Evolutionary conservation across 1,140 invertebrate genomes (phyloP).

Genomic region (Dendrolimus punctatus): DNA sequence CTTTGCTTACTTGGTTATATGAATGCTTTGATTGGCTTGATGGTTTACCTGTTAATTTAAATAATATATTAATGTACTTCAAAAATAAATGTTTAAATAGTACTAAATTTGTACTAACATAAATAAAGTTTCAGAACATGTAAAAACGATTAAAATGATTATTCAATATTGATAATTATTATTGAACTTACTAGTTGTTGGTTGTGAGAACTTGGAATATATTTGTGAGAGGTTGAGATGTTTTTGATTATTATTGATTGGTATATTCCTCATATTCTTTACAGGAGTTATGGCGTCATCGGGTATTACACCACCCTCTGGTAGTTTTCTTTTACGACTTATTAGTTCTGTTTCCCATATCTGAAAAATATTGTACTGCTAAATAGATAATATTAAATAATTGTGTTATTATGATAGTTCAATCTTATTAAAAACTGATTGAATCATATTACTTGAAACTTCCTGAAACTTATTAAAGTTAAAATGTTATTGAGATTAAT

Average conservation of each 20-base stretch:
- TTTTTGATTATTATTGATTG: conserved; percentile 57
- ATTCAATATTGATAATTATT: background rate
- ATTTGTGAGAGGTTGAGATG: conserved; percentile 67
- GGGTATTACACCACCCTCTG: conserved; percentile 38
- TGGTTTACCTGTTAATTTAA: conserved; percentile 46
- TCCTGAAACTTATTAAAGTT: no score
- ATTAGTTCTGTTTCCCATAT: conserved; percentile 58
- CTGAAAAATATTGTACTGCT: conserved; percentile 20
- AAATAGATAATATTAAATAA: no score
- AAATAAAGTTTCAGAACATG: no score
- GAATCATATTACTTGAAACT: no score
- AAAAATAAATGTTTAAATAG: conserved; percentile 4
- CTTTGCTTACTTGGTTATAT: conserved; percentile 68
- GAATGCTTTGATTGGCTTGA: conserved; percentile 65
- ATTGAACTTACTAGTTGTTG: conserved; percentile 45
- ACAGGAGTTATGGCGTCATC: conserved; percentile 41
- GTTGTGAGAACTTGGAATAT: conserved; percentile 66
- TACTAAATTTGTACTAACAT: no score
- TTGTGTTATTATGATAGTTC: no score
- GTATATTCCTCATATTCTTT: conserved; percentile 59
- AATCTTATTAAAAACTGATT: no score
- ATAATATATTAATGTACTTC: conserved; percentile 4
- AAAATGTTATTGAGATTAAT: no score
- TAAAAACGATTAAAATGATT: no score
- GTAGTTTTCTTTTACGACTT: conserved; percentile 60